Base-by-base conservation (phyloP, 23 tunicate species). In the Ciona savignyi region DNA sequence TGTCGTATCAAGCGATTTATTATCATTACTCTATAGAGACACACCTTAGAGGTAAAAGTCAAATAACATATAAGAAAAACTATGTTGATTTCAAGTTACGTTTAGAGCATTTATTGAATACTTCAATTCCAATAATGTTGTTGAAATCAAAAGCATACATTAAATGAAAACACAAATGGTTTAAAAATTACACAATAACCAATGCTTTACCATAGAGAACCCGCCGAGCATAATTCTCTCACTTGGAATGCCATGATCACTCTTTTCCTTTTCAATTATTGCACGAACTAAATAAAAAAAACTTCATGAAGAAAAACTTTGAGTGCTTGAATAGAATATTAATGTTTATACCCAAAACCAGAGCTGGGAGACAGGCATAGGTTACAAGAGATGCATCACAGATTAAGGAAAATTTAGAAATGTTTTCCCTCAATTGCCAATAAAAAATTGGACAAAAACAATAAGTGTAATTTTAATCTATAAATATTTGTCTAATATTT, bases 151-250 rank as follows among this genome's bases (percentile, higher is more conserved):
- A n/a, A n/a, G n/a, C n/a, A n/a, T n/a, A n/a, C n/a, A n/a, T n/a
- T n/a, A n/a, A n/a, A n/a, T n/a, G n/a, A n/a, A n/a, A n/a, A n/a
- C n/a, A n/a, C n/a, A n/a, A n/a, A n/a, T n/a, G n/a, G n/a, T n/a
- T 65, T 60, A 15, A 4, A 9, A 15, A 9, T 65, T 29, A 27
- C 60, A 48, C 32, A 75, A 24, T 60, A 15, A 23, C 22, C 48
- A 70, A 6, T 22, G 3, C 27, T 74, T 62, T 48, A 86, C 94
- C 86, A 80, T 80, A 15, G 97, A 90, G 75, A 90, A 90, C 30
- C 97, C 97, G 22, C 97, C 97, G 15, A 90, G 66, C 0, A 90
- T 74, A 2, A 90, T 71, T 70, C 71, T 60, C 27, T 90, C 67
- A 76, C 77, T 78, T 29, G 90, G 97, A n/a, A 90, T 75, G 21